Evolutionary conservation across 2,888 invertebrate species (phyloP).

Genomic region (Bombylius discolor): DNA sequence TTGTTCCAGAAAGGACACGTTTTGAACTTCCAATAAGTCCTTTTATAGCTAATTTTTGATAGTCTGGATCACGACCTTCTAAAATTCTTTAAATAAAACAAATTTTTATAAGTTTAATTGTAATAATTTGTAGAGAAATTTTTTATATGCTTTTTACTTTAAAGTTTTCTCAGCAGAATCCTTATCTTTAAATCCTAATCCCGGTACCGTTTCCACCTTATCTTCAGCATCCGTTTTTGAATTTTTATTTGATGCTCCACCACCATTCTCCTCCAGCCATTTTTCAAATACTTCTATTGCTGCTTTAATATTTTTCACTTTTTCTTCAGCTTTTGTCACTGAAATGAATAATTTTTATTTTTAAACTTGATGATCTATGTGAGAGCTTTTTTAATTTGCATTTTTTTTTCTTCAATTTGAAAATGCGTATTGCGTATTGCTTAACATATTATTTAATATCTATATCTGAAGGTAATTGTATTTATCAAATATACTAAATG

Average conservation of each 20-base stretch:
- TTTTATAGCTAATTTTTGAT: slow-evolving; percentile 58
- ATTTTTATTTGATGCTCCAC: slow-evolving; percentile 31
- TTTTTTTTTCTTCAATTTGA: not conserved
- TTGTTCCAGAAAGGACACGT: slow-evolving; percentile 58
- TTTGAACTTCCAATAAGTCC: slow-evolving; percentile 59
- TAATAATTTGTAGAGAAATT: not conserved
- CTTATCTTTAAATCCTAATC: slow-evolving; percentile 65
- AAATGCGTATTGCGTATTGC: no score
- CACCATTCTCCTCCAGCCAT: slow-evolving; percentile 46
- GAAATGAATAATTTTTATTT: slow-evolving; percentile 9
- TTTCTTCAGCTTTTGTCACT: slow-evolving; percentile 59
- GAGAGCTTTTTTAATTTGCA: no score
- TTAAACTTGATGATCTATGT: not conserved
- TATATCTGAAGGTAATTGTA: not conserved
- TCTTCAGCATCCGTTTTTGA: slow-evolving; percentile 40
- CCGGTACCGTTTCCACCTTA: slow-evolving; percentile 51
- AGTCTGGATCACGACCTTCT: slow-evolving; percentile 62
- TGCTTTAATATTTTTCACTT: slow-evolving; percentile 53
- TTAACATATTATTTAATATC: no score
- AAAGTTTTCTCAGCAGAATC: slow-evolving; percentile 58
- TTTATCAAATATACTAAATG: not conserved
- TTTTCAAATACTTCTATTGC: slow-evolving; percentile 54
- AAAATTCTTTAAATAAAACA: slow-evolving; percentile 36
- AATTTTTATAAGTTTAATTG: not conserved
- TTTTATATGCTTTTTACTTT: slow-evolving; percentile 24